Conservation (phyloP, 1,140 invertebrate genomes). For the Cyclina sinensis region DNA sequence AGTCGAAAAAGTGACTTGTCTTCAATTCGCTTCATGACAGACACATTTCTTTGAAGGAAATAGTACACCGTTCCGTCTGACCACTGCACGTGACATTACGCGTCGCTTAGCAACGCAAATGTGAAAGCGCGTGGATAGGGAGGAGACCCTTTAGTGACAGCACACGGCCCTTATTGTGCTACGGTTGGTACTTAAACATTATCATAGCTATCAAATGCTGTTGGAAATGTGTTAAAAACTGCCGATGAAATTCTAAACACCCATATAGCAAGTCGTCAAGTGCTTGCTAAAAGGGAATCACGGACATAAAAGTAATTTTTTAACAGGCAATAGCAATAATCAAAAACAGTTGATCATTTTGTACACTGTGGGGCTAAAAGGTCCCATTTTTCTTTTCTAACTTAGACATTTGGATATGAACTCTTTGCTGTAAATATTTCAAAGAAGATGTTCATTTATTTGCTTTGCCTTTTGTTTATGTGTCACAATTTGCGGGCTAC, state of each 20-base stretch:
- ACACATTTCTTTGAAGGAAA: background rate
- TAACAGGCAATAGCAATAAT: background rate
- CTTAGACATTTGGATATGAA: slow-evolving; percentile 32
- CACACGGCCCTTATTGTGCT: slow-evolving; percentile 25
- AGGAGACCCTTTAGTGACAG: slow-evolving; percentile 24
- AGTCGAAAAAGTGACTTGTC: too few relatives aligned
- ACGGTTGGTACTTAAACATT: background rate
- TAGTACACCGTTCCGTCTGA: background rate
- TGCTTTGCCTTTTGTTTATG: slow-evolving; percentile 29
- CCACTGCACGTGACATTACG: slow-evolving; percentile 28
- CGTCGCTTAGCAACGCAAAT: slow-evolving; percentile 51
- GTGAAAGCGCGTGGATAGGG: background rate
- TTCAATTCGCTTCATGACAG: background rate
- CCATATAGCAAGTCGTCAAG: slow-evolving; percentile 35
- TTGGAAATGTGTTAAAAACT: slow-evolving; percentile 4
- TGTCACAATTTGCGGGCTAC: background rate
- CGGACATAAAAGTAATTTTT: background rate
- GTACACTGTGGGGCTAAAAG: background rate
- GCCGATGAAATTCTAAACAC: slow-evolving; percentile 61
- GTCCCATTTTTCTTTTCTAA: slow-evolving; percentile 31
- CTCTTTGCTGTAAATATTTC: slow-evolving; percentile 24
- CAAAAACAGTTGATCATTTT: background rate
- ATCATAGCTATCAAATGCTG: slow-evolving; percentile 6
- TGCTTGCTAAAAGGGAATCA: background rate
- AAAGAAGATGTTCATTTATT: slow-evolving; percentile 19